A percentile compares a stretch with the other conserved stretches of the same genome.
Evolutionary conservation across 2,797 vertebrate genomes (phyloP).

Genomic region (Leucoraja ocellata): DNA sequence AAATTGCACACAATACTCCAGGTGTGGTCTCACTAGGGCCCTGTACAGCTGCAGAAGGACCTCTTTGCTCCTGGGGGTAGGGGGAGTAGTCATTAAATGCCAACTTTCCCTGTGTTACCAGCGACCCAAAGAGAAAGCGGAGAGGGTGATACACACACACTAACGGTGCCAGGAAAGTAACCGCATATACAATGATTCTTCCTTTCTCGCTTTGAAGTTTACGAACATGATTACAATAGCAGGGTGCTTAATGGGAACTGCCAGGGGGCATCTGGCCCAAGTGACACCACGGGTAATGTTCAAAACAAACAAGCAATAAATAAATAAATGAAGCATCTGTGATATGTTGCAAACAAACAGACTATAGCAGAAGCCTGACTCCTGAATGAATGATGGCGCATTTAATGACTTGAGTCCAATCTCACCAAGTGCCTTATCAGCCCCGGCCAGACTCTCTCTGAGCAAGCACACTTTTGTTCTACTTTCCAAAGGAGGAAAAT

Average conservation of each 20-base stretch:
- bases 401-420: constrained; percentile 52
- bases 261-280: background rate
- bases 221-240: background rate
- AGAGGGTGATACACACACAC: background rate
- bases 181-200: background rate
- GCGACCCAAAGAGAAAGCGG: background rate
- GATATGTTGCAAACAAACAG: constrained; percentile 29
- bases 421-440: constrained; percentile 54
- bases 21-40: too few species aligned
- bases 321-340: constrained; percentile 23
- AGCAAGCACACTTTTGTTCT: constrained; percentile 54
- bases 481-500: constrained; percentile 26
- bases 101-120: background rate
- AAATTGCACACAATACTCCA: too few species aligned
- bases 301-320: constrained; percentile 25
- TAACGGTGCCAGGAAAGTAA: background rate
- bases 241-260: background rate
- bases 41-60: too few species aligned
- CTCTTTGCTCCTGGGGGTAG: too few species aligned
- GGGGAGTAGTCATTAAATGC: background rate
- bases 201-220: background rate
- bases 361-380: constrained; percentile 42
- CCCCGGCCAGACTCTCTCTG: constrained; percentile 45
- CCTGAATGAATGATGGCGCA: constrained; percentile 45
- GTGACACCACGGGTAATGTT: background rate